Evolutionary conservation across 2,888 invertebrate genomes (phyloP), one percentile per base, ranked within the genome.

Genomic region (Cerceris rybyensis): DNA sequence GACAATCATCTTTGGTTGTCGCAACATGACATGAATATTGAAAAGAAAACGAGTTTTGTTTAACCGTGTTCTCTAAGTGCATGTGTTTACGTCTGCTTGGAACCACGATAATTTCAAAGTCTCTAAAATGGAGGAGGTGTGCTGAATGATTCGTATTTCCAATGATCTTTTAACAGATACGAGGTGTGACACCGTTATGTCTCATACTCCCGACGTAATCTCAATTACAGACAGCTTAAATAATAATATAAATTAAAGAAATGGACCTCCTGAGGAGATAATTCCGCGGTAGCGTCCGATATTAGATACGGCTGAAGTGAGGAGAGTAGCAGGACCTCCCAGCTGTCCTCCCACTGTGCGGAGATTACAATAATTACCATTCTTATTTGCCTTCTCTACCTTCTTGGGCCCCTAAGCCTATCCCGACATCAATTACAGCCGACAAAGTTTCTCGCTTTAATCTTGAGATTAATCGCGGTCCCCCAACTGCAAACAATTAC

Each of bases 281-380:
- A 89, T 88, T 83, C 80, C 74, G 86, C 82, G 82, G 84, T 84
- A 78, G 81, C 85, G 74, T 81, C 84, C 83, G 78, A 88, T 80
- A 86, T 88, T 86, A 83, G 85, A 88, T 78, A 83, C 82, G 83
- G 83, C 75, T 71, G 77, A 76, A 70, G 87, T 68, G 82, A 84
- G 76, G 75, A 78, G 86, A 86, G 80, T 83, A 82, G 73, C 82
- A 78, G 87, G 87, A 86, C 87, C 87, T 85, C 84, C 87, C 88
- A 88, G 86, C 88, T 88, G 89, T 90, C 90, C 90, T 88, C 88
- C 89, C 87, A 89, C 88, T 74, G 82, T 81, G 71, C 70, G 55
- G 69, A 82, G 85, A 91, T 91, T 90, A 91, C 89, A 89, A 91
- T 91, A 90, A 91, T 91, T 90, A 91, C 75, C 86, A 80, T 87